phyloP scores from a whole-genome alignment of 2,797 vertebrate genomes.

The Pyrrhura leucotis region DNA sequence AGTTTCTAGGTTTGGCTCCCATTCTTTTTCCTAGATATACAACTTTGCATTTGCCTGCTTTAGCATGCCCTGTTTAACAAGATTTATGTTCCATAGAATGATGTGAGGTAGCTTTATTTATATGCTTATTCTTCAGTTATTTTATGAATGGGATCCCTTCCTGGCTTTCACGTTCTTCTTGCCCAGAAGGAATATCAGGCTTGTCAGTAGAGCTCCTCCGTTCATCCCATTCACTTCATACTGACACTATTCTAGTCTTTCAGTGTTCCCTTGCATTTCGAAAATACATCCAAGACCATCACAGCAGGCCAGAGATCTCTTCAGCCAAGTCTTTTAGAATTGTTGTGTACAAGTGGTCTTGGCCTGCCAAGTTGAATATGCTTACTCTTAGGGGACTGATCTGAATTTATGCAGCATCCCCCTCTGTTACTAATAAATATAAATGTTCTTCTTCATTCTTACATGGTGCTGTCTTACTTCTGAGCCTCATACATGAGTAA shows the following conservation, averaged over 20 bases:
- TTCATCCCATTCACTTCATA: not conserved
- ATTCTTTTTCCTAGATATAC: not conserved
- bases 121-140: not conserved
- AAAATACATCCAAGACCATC: not conserved
- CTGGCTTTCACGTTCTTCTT: not conserved
- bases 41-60: not conserved
- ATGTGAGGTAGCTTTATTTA: not conserved
- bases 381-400: constrained; percentile 37
- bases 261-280: not conserved
- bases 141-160: constrained; percentile 29
- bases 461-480: constrained; percentile 20
- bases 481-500: constrained; percentile 3
- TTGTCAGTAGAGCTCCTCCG: not conserved
- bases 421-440: constrained; percentile 55
- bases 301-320: constrained; percentile 31
- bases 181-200: not conserved
- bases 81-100: constrained; percentile 13
- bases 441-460: constrained; percentile 17
- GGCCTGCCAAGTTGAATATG: constrained; percentile 27
- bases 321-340: constrained; percentile 42
- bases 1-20: not conserved
- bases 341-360: not conserved
- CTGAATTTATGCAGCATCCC: constrained; percentile 24
- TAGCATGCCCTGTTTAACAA: not conserved
- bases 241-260: not conserved